These are phyloP conservation scores for Zosterops pallidus DNA, from an alignment of 2,113 vertebrate species.

Conservation along the genomic window DNA sequence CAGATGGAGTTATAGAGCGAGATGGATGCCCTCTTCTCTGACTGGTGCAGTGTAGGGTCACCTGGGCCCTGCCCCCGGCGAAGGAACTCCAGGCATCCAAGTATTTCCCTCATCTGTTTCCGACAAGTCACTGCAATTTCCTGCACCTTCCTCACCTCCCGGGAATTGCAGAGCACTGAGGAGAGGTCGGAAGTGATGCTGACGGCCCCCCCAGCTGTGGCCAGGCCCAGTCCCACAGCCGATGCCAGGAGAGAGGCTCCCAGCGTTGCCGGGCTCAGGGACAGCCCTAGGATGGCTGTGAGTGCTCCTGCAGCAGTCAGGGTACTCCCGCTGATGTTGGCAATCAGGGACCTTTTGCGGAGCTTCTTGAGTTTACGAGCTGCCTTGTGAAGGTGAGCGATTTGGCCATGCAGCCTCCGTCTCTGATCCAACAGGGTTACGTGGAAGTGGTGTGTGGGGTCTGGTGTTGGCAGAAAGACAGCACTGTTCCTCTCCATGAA, in stretches of 20 bases:
- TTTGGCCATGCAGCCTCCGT: constrained; percentile 52
- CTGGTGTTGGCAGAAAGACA: not conserved
- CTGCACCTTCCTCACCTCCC: constrained; percentile 72
- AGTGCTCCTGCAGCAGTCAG: constrained; percentile 64
- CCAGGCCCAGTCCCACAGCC: constrained; percentile 75
- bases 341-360: constrained; percentile 61
- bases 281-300: constrained; percentile 75
- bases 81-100: constrained; percentile 73
- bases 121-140: constrained; percentile 73
- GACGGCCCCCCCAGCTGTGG: constrained; percentile 71
- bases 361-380: constrained; percentile 66
- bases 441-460: constrained; percentile 66
- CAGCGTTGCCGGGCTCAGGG: constrained; percentile 71
- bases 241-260: constrained; percentile 74
- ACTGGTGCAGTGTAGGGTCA: constrained; percentile 64
- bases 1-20: constrained; percentile 71
- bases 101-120: constrained; percentile 78
- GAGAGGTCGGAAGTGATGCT: constrained; percentile 72
- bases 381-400: constrained; percentile 65
- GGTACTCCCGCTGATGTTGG: constrained; percentile 65
- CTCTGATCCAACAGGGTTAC: constrained; percentile 69
- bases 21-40: constrained; percentile 70
- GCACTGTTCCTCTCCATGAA: constrained; percentile 51
- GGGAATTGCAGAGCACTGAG: constrained; percentile 64
- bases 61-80: constrained; percentile 54